These are phyloP conservation scores for Anaspis maculata DNA, from an alignment of 2,888 invertebrate genomes.

Conservation along the genomic window DNA sequence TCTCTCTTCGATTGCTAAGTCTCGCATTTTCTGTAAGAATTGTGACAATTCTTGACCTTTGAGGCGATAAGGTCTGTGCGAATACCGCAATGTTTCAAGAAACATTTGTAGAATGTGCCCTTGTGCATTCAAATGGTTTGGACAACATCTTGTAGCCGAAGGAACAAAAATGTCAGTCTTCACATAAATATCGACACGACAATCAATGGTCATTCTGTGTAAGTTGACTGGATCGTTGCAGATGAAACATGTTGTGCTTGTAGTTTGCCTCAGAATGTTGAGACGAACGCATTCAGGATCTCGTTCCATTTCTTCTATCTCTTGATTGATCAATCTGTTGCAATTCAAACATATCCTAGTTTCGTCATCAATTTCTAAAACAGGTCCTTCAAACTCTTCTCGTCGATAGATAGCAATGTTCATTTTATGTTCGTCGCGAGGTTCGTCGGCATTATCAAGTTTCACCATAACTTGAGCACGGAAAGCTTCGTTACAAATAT, in stretches of 20 bases:
- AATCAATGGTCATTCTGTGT: neutral
- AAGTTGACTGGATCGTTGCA: neutral
- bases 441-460: neutral
- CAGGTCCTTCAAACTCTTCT: neutral
- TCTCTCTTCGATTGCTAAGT: neutral
- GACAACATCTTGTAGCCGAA: neutral
- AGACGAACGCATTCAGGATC: neutral
- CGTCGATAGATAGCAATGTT: neutral
- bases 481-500: neutral
- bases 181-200: neutral
- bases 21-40: neutral
- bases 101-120: neutral
- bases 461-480: neutral
- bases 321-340: neutral
- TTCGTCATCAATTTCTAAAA: neutral
- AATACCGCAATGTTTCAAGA: neutral
- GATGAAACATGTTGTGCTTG: conserved; percentile 3
- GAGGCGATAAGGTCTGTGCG: neutral
- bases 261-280: neutral
- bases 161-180: neutral
- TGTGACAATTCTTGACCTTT: neutral
- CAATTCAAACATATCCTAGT: neutral
- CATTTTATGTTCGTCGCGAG: too few relatives aligned
- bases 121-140: neutral
- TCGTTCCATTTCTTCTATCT: neutral